Evolutionary conservation across 2,113 vertebrate species (phyloP), one percentile per base, ranked within the genome.

Genomic region (Grammomys surdaster): DNA sequence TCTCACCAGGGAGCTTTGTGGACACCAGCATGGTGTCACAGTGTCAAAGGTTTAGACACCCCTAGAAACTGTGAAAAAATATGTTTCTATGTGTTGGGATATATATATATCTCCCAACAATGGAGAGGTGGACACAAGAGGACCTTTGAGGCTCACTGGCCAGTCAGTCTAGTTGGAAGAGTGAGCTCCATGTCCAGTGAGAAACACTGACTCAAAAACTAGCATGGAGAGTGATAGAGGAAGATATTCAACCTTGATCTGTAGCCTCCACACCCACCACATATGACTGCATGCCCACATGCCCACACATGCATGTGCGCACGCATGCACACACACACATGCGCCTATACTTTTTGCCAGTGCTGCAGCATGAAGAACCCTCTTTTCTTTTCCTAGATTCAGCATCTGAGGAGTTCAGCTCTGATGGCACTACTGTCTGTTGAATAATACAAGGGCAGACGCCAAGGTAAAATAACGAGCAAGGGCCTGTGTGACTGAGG

Each of bases 401-500:
- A 36, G 14, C 51, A 36, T 28, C 1, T 3, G 43, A 75, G 54
- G 82, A 51, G 6, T n/a, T 67, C 11, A 24, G 0, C 36, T 69
- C 24, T 0, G 13, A 17, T 7, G 36, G 43, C 0, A 7, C 20
- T 0, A 4, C 13, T 9, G 20, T n/a, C 10, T 80, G 22, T 72
- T 88, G 48, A 95, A 85, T 94, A 94, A 88, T 72, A 81, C 8
- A 90, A 78, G 33, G 67, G 58, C 1, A 0, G 89, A 89, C 0
- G 4, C 67, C n/a, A 2, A 60, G 0, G 16, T n/a, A 28, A 73
- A 85, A 77, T 95, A 88, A 94, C 0, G 31, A 94, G 80, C 7
- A n/a, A 1, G 58, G 31, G 54, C 51, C 22, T 3, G 0, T 0
- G 36, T 17, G 89, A 5, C 43, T 1, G 10, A 80, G 54, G 90